Base-by-base conservation (phyloP, 2,888 invertebrate genomes). In the Leptogaster cylindrica region DNA sequence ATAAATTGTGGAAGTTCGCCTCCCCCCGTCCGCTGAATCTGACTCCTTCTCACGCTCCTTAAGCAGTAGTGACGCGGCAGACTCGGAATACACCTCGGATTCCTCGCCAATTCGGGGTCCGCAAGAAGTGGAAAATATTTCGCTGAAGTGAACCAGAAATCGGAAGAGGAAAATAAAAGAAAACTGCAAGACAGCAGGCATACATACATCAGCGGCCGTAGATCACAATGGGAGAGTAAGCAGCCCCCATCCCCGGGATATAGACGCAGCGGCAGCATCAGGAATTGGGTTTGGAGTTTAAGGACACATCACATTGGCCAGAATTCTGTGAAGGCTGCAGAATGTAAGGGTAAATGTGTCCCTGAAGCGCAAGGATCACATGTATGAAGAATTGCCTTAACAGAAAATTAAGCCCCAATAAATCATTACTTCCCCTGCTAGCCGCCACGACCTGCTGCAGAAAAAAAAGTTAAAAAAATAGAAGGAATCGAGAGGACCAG, bases 331-430 rank as follows among this genome's bases (percentile, higher is more conserved):
- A 28, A 44, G 61, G 44, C 61, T 39, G 25, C 12, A 25, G 14
- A 46, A 25, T 33, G 39, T 51, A 18, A 39, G 28, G 46, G 41
- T 36, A 44, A 55, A 66, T 67, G 67, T 64, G 67, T 61, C 52
- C 44, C 48, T 33, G 36, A 31, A 68, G 28, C 46, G 55, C 52
- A 58, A 64, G 55, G 65, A 64, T 68, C 68, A 67, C 55, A 68
- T 23, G 64, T 50, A 65, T 65, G 68, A 55, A 44, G 48, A 55
- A 69, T 69, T 63, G 66, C 55, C 44, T 64, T 64, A 66, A 66
- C 66, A 64, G 66, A 67, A 66, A 69, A 69, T 69, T 67, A 69
- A 66, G 66, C 64, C 52, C 12, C 68, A 18, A 68, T 68, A 68
- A 69, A 69, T 69, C 69, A 64, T 48, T 31, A 28, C 64, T 63